phyloP scores from a whole-genome alignment of 2,797 vertebrate species.

The Pipistrellus pygmaeus region DNA sequence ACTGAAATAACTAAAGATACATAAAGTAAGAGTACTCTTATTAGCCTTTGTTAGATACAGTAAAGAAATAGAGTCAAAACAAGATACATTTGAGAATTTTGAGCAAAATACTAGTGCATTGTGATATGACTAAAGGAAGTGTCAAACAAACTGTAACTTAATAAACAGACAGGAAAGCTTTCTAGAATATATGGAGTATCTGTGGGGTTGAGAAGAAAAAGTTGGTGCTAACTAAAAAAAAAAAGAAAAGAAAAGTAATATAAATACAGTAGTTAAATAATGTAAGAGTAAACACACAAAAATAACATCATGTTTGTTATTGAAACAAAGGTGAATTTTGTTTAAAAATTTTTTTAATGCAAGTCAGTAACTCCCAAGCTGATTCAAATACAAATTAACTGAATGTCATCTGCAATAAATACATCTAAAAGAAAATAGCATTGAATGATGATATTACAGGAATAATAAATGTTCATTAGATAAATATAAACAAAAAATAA shows the following conservation, averaged over 20 bases:
- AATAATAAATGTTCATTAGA: not conserved
- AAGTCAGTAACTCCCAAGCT: not conserved
- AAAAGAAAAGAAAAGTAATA: not conserved
- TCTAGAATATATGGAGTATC: not conserved
- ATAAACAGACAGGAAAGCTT: not conserved
- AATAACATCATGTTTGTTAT: not conserved
- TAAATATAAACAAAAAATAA: not conserved
- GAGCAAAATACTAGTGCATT: not conserved
- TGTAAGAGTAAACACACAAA: not conserved
- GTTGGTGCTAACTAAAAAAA: not conserved
- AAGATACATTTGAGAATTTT: not conserved
- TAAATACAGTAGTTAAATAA: not conserved
- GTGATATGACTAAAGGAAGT: not conserved
- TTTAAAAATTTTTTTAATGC: not conserved
- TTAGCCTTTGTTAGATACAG: not conserved
- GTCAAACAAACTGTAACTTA: not conserved
- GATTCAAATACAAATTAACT: conserved; percentile 16
- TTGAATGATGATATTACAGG: not conserved
- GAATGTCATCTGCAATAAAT: not conserved
- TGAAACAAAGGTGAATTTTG: not conserved
- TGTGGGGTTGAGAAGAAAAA: not conserved
- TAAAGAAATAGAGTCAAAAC: not conserved
- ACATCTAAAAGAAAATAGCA: not conserved
- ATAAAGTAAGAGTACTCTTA: not conserved
- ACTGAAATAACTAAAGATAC: not conserved